phyloP scores from a whole-genome alignment of 2,888 invertebrate genomes.

The Harpalus rubripes region DNA sequence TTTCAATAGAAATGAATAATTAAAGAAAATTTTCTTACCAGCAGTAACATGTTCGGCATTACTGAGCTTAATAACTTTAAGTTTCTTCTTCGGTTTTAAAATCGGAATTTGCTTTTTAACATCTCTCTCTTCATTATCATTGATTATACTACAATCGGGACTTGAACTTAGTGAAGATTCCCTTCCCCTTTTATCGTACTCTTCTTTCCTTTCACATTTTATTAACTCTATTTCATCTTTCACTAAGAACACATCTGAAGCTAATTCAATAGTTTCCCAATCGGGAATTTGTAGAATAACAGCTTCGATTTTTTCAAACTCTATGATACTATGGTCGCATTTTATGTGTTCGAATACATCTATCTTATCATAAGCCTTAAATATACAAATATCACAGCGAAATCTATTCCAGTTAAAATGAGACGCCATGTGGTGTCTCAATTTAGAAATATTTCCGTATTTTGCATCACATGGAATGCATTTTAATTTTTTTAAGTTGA shows the following conservation, averaged over 20 bases:
- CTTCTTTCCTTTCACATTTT: not conserved
- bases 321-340: constrained; percentile 81
- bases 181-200: constrained; percentile 7
- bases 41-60: constrained; percentile 28
- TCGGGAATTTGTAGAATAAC: constrained; percentile 74
- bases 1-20: not conserved
- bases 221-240: not conserved
- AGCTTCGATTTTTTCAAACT: constrained; percentile 77
- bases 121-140: constrained; percentile 32
- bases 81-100: constrained; percentile 26
- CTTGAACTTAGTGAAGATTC: constrained; percentile 50
- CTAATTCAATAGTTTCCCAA: constrained; percentile 73
- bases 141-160: constrained; percentile 57
- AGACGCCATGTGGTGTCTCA: constrained; percentile 82
- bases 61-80: constrained; percentile 34
- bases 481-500: constrained; percentile 76
- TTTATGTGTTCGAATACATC: constrained; percentile 84
- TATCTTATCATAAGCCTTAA: constrained; percentile 83
- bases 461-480: constrained; percentile 80
- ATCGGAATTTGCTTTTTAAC: constrained; percentile 26
- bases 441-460: constrained; percentile 78
- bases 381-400: constrained; percentile 87
- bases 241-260: constrained; percentile 71
- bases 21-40: constrained; percentile 18
- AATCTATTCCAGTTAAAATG: constrained; percentile 87